These are phyloP conservation scores for Rhabdomys dilectus DNA, from an alignment of 2,113 vertebrate genomes.

Conservation along the genomic window DNA sequence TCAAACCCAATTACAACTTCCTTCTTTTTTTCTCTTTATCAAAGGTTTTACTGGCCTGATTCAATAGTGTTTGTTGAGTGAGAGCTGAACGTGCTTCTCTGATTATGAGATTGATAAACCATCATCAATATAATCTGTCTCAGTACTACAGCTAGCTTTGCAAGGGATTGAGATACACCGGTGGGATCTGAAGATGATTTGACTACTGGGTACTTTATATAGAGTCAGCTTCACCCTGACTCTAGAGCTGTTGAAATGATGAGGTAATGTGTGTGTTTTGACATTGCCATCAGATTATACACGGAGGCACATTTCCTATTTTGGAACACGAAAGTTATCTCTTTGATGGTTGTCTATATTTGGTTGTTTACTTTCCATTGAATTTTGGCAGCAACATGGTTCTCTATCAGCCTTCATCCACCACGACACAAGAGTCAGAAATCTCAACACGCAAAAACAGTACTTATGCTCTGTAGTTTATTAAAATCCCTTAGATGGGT, in stretches of 20 bases:
- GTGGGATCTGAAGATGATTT: neutral
- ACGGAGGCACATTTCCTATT: neutral
- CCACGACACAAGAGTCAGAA: constrained; percentile 12
- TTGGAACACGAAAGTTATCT: neutral
- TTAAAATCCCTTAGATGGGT: constrained; percentile 2
- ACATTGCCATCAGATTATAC: neutral
- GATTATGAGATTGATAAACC: neutral
- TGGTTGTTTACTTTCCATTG: constrained; percentile 32
- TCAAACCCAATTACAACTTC: neutral
- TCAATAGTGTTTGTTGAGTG: neutral
- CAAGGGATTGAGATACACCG: neutral
- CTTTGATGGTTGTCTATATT: constrained; percentile 25
- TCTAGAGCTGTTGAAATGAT: constrained; percentile 21
- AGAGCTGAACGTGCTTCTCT: neutral
- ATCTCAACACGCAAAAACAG: neutral
- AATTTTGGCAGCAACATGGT: neutral
- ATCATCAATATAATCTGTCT: neutral
- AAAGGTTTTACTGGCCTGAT: neutral
- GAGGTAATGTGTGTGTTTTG: neutral
- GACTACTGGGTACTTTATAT: neutral
- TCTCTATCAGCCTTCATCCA: neutral
- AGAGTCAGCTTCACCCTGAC: neutral
- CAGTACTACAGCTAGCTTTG: neutral
- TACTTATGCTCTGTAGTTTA: constrained; percentile 14
- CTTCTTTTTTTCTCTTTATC: neutral